Base-by-base conservation (phyloP, 2,113 vertebrate genomes). In the Cynopterus brachyotis region DNA sequence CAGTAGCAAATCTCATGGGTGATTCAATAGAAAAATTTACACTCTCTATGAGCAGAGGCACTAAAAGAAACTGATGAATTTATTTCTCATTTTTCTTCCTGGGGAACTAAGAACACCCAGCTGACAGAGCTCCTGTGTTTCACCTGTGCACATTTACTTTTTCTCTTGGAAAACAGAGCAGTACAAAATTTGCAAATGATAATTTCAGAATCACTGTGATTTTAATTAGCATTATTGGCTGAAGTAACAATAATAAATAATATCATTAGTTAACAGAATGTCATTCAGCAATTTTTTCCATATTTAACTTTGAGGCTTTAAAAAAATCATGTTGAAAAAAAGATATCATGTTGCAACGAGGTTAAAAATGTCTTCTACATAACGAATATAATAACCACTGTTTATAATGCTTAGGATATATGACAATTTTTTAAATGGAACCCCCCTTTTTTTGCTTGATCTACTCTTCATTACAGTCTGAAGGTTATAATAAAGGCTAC, bases 311-410 rank as follows among this genome's bases (percentile, higher is more conserved):
- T 87, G 47, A 91, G 55, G 53, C 26, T 94, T 93, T 80, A 92
- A 96, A 87, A 30, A 97, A 96, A 90, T 60, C 19, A 66, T 79
- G 50, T 50, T 93, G 80, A n/a, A 66, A 95, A 93, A 89, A 47
- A 13, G 47, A 89, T 30, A 40, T 24, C 72, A 86, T 55, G 42
- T 92, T 79, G 3, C 17, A 87, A 72, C 20, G 35, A 87, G 78
- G 35, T 62, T 87, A 81, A 75, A 90, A 79, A 78, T 82, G 55
- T 79, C 37, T 94, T 73, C 69, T 73, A 42, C 35, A 53, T 72
- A 1, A 40, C 62, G 45, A 75, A 59, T 82, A 73, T 28, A 89
- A 86, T 86, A 55, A 64, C 81, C 75, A 50, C 9, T 57, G 28
- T 60, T n/a, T n/a, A n/a, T 64, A 72, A 62, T 76, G 47, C 67